Percentiles rank a stretch among this genome's conserved stretches.
These are phyloP conservation scores for Phrynocephalus versicolor DNA, from an alignment of 2,113 vertebrate species.

Conservation along the genomic window DNA sequence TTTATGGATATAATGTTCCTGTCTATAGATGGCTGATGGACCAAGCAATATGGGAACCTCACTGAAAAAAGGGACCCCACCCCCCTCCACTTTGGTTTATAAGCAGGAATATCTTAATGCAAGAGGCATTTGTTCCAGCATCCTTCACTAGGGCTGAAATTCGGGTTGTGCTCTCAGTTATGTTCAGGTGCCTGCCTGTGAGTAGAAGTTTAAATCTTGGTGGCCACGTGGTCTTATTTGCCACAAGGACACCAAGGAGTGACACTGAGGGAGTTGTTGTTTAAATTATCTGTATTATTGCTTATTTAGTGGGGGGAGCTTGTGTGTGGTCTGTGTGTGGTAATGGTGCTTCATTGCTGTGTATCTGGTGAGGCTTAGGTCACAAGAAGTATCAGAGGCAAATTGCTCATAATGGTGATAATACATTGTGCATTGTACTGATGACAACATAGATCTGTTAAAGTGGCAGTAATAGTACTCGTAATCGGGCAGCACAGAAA, in stretches of 20 bases:
- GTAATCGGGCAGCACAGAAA: background rate
- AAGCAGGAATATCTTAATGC: too few species aligned
- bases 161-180: background rate
- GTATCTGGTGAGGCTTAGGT: background rate
- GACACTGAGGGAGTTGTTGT: background rate
- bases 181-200: too few species aligned
- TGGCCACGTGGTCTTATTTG: background rate
- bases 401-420: background rate
- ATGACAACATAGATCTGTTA: background rate
- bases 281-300: conserved; percentile 8
- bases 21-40: too few species aligned
- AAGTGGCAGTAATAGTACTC: background rate
- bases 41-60: too few species aligned
- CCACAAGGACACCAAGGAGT: background rate
- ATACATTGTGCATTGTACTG: background rate
- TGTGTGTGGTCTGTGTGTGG: background rate
- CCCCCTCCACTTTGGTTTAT: too few species aligned
- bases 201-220: background rate
- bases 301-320: too few species aligned
- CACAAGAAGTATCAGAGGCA: background rate
- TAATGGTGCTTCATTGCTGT: background rate
- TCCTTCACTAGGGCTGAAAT: too few species aligned
- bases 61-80: too few species aligned
- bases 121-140: too few species aligned
- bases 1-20: too few species aligned